Conservation (phyloP, 2,888 invertebrate genomes). For the Aradus depressus region DNA sequence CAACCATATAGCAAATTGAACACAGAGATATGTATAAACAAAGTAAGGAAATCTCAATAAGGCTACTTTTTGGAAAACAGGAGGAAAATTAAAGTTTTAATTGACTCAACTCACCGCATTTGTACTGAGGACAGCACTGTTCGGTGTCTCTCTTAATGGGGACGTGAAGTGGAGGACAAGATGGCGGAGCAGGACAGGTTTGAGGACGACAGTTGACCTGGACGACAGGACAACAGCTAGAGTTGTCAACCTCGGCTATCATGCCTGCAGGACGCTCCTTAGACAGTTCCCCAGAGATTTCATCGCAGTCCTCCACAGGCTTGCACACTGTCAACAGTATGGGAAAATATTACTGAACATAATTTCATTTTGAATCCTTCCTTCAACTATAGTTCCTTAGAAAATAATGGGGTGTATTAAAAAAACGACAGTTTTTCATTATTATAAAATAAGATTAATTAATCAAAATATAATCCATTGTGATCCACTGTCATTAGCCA, state of each 20-base stretch:
- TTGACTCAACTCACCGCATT: constrained; percentile 46
- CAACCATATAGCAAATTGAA: too few relatives aligned
- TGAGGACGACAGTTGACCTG: constrained; percentile 49
- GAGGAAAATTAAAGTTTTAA: not conserved
- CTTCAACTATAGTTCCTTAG: too few relatives aligned
- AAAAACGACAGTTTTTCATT: too few relatives aligned
- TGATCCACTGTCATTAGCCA: too few relatives aligned
- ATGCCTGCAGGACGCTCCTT: constrained; percentile 50
- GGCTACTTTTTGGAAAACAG: too few relatives aligned
- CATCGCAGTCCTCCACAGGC: constrained; percentile 56
- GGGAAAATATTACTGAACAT: too few relatives aligned
- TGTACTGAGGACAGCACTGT: constrained; percentile 54
- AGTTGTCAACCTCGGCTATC: constrained; percentile 44
- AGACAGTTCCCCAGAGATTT: constrained; percentile 38
- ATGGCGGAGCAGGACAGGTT: constrained; percentile 49
- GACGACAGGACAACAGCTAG: constrained; percentile 60
- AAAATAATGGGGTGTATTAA: too few relatives aligned
- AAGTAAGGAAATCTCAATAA: too few relatives aligned
- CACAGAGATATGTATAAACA: too few relatives aligned
- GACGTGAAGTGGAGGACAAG: constrained; percentile 43
- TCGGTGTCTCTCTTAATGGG: constrained; percentile 33
- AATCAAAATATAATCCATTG: too few relatives aligned
- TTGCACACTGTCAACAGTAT: constrained; percentile 51
- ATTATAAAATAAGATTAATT: too few relatives aligned
- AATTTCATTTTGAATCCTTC: too few relatives aligned